Percentiles rank a stretch among this genome's conserved stretches.
Conservation (phyloP, 2,113 vertebrate genomes). For the Limnothrissa miodon region DNA sequence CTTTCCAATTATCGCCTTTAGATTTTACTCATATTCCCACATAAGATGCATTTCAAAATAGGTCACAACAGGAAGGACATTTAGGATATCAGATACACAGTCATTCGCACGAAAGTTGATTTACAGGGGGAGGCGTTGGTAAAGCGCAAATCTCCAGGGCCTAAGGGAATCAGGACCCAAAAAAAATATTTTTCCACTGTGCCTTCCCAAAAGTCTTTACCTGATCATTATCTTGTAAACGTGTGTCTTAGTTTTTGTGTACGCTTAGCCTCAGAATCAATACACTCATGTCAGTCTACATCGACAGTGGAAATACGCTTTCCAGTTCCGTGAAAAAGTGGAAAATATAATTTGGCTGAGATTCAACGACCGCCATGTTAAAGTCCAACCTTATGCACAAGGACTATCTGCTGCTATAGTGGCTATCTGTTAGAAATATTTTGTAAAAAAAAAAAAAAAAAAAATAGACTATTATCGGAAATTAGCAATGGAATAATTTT, state of each 20-base stretch:
- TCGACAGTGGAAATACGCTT: not conserved
- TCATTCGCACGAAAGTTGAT: conserved; percentile 47
- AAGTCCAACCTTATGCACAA: conserved; percentile 25
- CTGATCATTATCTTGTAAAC: not conserved
- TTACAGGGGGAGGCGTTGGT: not conserved
- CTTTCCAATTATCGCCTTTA: not conserved
- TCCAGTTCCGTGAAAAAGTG: conserved; percentile 23
- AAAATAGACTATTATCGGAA: not conserved
- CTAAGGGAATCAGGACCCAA: not conserved
- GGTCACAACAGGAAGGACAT: not conserved
- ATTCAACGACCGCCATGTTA: conserved; percentile 52
- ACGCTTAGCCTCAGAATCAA: not conserved
- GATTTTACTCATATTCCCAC: not conserved
- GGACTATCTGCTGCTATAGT: not conserved
- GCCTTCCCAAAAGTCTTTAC: not conserved
- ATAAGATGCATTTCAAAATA: not conserved
- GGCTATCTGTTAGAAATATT: not conserved
- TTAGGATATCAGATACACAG: not conserved
- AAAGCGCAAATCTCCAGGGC: not conserved
- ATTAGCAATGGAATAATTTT: not conserved
- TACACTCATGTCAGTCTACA: not conserved
- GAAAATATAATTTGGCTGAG: conserved; percentile 42
- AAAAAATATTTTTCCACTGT: not conserved
- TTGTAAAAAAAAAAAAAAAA: not conserved
- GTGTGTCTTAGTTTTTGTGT: not conserved